Percentiles rank a stretch among this genome's conserved stretches.
phyloP scores from a whole-genome alignment of 2,113 vertebrate species.

The Rhizomys pruinosus region DNA sequence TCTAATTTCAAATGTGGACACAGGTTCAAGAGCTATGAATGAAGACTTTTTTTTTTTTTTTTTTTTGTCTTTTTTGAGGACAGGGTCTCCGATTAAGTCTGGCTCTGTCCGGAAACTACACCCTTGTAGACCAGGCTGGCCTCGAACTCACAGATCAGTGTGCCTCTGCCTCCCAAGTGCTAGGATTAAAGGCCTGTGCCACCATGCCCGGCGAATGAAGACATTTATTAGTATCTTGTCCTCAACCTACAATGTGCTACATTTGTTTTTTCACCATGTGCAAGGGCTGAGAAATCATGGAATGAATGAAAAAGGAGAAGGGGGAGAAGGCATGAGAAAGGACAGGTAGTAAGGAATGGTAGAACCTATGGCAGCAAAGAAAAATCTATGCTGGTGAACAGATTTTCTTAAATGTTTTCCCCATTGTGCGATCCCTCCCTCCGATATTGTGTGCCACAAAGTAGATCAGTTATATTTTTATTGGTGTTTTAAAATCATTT shows the following conservation, averaged over 20 bases:
- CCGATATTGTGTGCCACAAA: background rate
- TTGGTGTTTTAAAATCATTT: background rate
- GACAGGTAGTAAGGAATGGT: background rate
- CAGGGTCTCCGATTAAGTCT: no score
- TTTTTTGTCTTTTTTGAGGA: no score
- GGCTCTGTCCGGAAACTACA: no score
- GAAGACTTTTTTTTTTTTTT: no score
- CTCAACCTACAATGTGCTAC: background rate
- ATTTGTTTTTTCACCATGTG: background rate
- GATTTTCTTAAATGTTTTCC: background rate
- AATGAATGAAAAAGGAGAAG: background rate
- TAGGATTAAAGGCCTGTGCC: no score
- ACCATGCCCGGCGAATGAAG: no score
- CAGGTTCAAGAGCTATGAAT: background rate
- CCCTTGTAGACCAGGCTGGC: no score
- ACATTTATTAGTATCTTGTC: background rate
- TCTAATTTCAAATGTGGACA: background rate
- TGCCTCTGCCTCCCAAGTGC: no score
- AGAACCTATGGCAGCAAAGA: background rate
- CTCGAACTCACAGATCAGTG: no score
- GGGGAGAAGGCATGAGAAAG: background rate
- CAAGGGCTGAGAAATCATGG: background rate
- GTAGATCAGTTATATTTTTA: background rate
- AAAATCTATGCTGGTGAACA: background rate
- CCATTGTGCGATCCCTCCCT: fast-evolving